Evolutionary conservation across 1,140 invertebrate genomes (phyloP).

Genomic region (Musca domestica): DNA sequence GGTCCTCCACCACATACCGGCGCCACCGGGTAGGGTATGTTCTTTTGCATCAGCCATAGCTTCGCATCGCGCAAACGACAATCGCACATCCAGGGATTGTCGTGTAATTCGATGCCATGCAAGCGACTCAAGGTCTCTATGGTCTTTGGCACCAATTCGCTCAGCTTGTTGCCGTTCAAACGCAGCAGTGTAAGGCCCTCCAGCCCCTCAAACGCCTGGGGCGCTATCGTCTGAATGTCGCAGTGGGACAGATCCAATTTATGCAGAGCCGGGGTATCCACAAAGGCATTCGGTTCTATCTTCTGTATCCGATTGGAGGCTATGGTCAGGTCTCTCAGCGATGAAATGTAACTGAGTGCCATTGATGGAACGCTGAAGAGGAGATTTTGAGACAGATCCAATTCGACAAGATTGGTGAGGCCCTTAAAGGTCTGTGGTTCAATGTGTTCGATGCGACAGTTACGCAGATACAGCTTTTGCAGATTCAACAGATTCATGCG

Average conservation of each 20-base stretch:
- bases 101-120: slow-evolving; percentile 81
- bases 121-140: slow-evolving; percentile 72
- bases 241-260: slow-evolving; percentile 83
- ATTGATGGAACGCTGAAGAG: slow-evolving; percentile 74
- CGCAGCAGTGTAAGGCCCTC: slow-evolving; percentile 79
- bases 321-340: slow-evolving; percentile 75
- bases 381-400: slow-evolving; percentile 82
- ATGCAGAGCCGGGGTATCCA: slow-evolving; percentile 70
- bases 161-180: slow-evolving; percentile 76
- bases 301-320: slow-evolving; percentile 78
- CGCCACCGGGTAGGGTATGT: slow-evolving; percentile 74
- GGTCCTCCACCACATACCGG: slow-evolving; percentile 73
- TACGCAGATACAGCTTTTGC: slow-evolving; percentile 78
- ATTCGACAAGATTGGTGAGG: slow-evolving; percentile 82
- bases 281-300: slow-evolving; percentile 74
- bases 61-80: slow-evolving; percentile 80
- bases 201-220: slow-evolving; percentile 76
- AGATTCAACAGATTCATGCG: slow-evolving; percentile 78
- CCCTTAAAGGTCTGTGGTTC: slow-evolving; percentile 78
- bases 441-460: slow-evolving; percentile 80
- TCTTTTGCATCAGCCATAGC: slow-evolving; percentile 78
- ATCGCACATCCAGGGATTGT: slow-evolving; percentile 90
- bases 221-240: slow-evolving; percentile 71
- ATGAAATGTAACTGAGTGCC: slow-evolving; percentile 74
- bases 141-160: slow-evolving; percentile 68